These are phyloP conservation scores for Apeira syringaria DNA, from an alignment of 2,888 invertebrate genomes.

Conservation along the genomic window DNA sequence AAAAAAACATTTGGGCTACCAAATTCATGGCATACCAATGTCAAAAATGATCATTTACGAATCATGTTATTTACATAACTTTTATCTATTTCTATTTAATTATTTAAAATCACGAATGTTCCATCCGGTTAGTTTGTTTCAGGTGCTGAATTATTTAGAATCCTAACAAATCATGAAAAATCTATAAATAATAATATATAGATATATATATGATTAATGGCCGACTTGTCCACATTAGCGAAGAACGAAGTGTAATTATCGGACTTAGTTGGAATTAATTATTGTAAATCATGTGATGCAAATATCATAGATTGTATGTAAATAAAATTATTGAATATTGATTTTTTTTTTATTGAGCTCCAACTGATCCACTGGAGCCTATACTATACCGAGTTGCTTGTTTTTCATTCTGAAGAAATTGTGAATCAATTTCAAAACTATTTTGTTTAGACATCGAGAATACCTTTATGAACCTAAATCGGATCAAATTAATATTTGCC, in stretches of 20 bases:
- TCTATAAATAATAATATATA: too few relatives aligned
- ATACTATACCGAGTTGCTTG: too few relatives aligned
- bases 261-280: slow-evolving; percentile 30
- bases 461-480: too few relatives aligned
- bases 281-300: slow-evolving; percentile 67
- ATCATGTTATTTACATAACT: slow-evolving; percentile 11
- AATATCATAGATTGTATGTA: slow-evolving; percentile 55
- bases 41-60: not conserved
- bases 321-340: slow-evolving; percentile 59
- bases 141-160: slow-evolving; percentile 50
- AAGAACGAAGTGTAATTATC: slow-evolving; percentile 7
- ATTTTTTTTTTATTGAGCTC: not conserved
- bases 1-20: not conserved
- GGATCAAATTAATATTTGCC: too few relatives aligned
- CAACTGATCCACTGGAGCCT: too few relatives aligned
- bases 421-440: too few relatives aligned
- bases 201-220: slow-evolving; percentile 31
- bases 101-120: slow-evolving; percentile 32
- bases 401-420: too few relatives aligned
- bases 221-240: slow-evolving; percentile 33
- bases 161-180: slow-evolving; percentile 21
- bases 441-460: too few relatives aligned
- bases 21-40: not conserved
- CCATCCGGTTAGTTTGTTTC: slow-evolving; percentile 64
- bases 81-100: slow-evolving; percentile 2